These are phyloP conservation scores for Melinopterus prodromus DNA, from an alignment of 2,888 invertebrate species.

Conservation along the genomic window DNA sequence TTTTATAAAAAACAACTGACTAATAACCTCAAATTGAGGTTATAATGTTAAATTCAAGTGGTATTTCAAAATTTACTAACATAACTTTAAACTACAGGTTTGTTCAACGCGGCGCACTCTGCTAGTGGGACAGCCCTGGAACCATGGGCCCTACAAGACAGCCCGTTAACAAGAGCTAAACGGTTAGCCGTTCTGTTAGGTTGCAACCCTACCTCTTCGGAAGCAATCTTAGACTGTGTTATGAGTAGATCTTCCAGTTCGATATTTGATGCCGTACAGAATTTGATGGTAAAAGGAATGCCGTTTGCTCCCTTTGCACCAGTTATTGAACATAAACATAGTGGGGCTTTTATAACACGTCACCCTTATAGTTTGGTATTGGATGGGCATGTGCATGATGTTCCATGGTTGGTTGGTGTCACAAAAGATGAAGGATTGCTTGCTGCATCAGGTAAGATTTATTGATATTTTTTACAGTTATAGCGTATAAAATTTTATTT, in stretches of 20 bases:
- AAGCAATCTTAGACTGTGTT: constrained; percentile 70
- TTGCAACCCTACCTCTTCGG: constrained; percentile 64
- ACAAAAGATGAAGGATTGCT: constrained; percentile 75
- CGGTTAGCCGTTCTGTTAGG: constrained; percentile 67
- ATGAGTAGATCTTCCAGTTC: constrained; percentile 65
- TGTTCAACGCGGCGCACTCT: constrained; percentile 68
- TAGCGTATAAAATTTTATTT: constrained; percentile 1
- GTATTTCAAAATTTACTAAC: background rate
- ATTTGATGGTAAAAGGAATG: constrained; percentile 20
- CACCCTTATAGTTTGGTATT: constrained; percentile 68
- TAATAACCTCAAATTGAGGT: background rate
- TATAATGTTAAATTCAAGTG: background rate
- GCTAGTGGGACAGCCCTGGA: constrained; percentile 72
- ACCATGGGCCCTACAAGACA: constrained; percentile 63
- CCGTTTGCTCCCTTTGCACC: constrained; percentile 75
- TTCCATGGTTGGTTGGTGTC: constrained; percentile 73
- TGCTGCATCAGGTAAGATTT: constrained; percentile 67
- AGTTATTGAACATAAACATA: constrained; percentile 63
- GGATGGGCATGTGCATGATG: constrained; percentile 65
- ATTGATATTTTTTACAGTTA: background rate
- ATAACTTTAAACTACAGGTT: constrained; percentile 52
- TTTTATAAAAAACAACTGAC: no score
- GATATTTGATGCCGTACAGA: constrained; percentile 62
- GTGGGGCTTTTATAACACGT: constrained; percentile 65
- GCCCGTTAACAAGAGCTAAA: constrained; percentile 66